Evolutionary conservation across 2,797 vertebrate species (phyloP).

Genomic region (Bryconaethiops microstoma): DNA sequence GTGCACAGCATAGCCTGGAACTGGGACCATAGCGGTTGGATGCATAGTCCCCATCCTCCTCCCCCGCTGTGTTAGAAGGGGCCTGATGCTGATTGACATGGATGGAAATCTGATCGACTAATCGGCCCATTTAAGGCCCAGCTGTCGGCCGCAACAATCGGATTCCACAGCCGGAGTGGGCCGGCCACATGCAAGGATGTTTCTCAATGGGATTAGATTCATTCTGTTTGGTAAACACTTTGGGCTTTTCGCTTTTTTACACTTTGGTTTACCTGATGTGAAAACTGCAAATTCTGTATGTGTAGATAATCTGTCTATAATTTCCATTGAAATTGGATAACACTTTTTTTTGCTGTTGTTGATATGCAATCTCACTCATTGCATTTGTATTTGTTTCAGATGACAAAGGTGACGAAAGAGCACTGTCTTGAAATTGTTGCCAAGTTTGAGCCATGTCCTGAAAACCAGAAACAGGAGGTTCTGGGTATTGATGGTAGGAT

Average conservation of each 20-base stretch:
- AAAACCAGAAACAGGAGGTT: slow-evolving; percentile 87
- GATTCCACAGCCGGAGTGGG: slow-evolving; percentile 38
- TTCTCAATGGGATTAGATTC: not conserved
- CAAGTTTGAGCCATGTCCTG: slow-evolving; percentile 93
- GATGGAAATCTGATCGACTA: slow-evolving; percentile 67
- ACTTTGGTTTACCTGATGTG: not conserved
- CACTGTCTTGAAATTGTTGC: slow-evolving; percentile 88
- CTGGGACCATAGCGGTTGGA: slow-evolving; percentile 53
- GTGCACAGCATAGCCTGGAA: slow-evolving; percentile 34
- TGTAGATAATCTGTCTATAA: not conserved
- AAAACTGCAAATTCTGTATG: not conserved
- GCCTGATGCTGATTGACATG: slow-evolving; percentile 69
- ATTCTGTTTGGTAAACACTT: slow-evolving; percentile 11
- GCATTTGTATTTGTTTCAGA: slow-evolving; percentile 74
- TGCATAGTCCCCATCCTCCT: not conserved
- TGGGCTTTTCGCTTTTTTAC: not conserved
- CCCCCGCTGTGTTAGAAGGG: slow-evolving; percentile 34
- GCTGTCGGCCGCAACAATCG: slow-evolving; percentile 33
- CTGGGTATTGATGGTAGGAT: slow-evolving; percentile 94
- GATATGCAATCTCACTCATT: not conserved
- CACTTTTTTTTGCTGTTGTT: not conserved
- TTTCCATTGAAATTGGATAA: not conserved
- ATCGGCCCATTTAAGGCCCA: slow-evolving; percentile 55
- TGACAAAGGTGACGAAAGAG: slow-evolving; percentile 87
- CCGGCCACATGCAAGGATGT: not conserved